Base-by-base conservation (phyloP, 1,140 invertebrate species). In the Diorhabda carinulata region DNA sequence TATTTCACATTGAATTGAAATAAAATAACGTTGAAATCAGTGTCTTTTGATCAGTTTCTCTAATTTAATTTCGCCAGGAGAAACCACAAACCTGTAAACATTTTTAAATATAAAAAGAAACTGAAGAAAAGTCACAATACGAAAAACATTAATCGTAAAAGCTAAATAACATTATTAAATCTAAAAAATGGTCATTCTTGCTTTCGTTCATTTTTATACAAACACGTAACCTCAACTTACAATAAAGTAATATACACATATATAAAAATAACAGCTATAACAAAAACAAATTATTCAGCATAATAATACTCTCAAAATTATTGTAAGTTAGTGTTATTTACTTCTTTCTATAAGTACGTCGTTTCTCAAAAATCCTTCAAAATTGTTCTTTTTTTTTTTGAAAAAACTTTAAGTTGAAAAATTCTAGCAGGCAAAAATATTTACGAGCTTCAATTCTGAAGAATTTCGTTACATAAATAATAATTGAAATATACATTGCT, bases 221-320 rank as follows among this genome's bases (percentile, higher is more conserved):
- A 76, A 76, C 74, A 70, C 61, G 72, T 76, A 76, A 74, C 70
- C 73, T 72, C 74, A 77, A 77, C 74, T 73, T 72, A 77, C 72
- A 75, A 78, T 77, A 76, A 75, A 72, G 70, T 68, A 72, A 73
- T 65, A 57, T 76, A 58, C 52, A 70, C 65, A 72, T 73, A 72
- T 73, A 73, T 73, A 74, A 76, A 77, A 77, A 73, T 74, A 76
- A 78, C 73, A 77, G 73, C 75, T 76, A 69, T 76, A 74, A 74
- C 73, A 73, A 69, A 74, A 70, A 73, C 68, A 68, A 72, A 60
- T 72, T 71, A 77, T 71, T 70, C 60, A 66, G 6, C 6, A 67
- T 68, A 72, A 73, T 70, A 76, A 70, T 68, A 71, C 57, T 47
- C 61, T 61, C 9, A 45, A 60, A 45, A 43, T 67, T 62, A 72